Evolutionary conservation across 2,888 invertebrate species (phyloP).

Genomic region (Dicranocentrus wangi): DNA sequence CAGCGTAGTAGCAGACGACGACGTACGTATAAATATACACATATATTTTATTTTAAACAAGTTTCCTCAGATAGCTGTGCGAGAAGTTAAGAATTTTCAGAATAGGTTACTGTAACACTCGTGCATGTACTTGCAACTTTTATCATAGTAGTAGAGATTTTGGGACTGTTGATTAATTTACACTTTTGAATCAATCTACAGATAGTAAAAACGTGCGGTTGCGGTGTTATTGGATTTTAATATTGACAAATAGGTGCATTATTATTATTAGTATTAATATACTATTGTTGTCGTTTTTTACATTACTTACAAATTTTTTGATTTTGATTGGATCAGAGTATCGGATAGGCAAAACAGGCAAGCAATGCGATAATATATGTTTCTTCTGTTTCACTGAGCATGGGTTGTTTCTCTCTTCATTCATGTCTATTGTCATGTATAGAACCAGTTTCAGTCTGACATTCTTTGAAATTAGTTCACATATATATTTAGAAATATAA

Average conservation of each 20-base stretch:
- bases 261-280: background rate
- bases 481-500: background rate
- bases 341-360: background rate
- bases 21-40: background rate
- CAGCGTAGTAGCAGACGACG: background rate
- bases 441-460: constrained; percentile 29
- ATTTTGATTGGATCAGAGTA: no score
- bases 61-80: background rate
- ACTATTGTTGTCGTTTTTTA: background rate
- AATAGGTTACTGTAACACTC: constrained; percentile 16
- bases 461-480: constrained; percentile 18
- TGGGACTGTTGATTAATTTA: constrained; percentile 61
- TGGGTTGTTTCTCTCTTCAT: background rate
- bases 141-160: constrained; percentile 52
- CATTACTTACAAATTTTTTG: background rate
- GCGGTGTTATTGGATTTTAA: constrained; percentile 21
- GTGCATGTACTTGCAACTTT: constrained; percentile 38
- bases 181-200: background rate
- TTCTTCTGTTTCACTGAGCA: background rate
- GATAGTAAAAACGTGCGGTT: background rate
- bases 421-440: constrained; percentile 21
- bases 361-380: background rate
- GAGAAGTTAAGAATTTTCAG: background rate
- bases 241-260: constrained; percentile 32
- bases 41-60: constrained; percentile 23